Evolutionary conservation across 1,140 invertebrate species (phyloP).

Genomic region (Drosophila nigrodunni): DNA sequence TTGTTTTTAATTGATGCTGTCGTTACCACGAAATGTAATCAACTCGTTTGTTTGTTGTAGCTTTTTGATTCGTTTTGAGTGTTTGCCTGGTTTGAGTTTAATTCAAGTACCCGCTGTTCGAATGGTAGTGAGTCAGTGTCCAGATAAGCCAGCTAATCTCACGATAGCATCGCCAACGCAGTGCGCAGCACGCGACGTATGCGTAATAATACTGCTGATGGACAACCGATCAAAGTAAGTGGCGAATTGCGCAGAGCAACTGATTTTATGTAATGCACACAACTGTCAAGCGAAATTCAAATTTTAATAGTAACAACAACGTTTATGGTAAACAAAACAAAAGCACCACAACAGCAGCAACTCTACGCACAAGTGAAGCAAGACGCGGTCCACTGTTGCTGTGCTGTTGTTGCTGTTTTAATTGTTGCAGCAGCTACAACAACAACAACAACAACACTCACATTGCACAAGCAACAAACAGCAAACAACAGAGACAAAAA

Average conservation of each 20-base stretch:
- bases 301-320: conserved; percentile 41
- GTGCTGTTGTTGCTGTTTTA: conserved; percentile 72
- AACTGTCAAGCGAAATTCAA: conserved; percentile 69
- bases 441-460: conserved; percentile 21
- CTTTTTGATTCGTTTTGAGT: conserved; percentile 12
- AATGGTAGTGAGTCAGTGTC: conserved; percentile 25
- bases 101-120: conserved; percentile 24
- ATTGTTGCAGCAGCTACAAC: conserved; percentile 60
- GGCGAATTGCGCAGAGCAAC: conserved; percentile 29
- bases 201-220: conserved; percentile 44
- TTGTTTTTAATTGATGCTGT: conserved; percentile 45
- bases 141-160: conserved; percentile 31
- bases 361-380: conserved; percentile 62
- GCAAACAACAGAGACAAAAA: conserved; percentile 60
- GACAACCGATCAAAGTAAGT: conserved; percentile 28
- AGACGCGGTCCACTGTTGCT: conserved; percentile 47
- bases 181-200: conserved; percentile 44
- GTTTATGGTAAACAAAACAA: conserved; percentile 25
- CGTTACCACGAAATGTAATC: conserved; percentile 40
- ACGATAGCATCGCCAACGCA: conserved; percentile 10
- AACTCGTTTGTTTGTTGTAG: conserved; percentile 30
- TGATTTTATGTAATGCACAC: conserved; percentile 64
- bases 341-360: conserved; percentile 18
- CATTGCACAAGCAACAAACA: conserved; percentile 62
- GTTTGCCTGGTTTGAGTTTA: conserved; percentile 13